A percentile compares a stretch with the other conserved stretches of the same genome.
These are phyloP conservation scores for Crocuta crocuta DNA, from an alignment of 2,113 vertebrate genomes.

Conservation along the genomic window DNA sequence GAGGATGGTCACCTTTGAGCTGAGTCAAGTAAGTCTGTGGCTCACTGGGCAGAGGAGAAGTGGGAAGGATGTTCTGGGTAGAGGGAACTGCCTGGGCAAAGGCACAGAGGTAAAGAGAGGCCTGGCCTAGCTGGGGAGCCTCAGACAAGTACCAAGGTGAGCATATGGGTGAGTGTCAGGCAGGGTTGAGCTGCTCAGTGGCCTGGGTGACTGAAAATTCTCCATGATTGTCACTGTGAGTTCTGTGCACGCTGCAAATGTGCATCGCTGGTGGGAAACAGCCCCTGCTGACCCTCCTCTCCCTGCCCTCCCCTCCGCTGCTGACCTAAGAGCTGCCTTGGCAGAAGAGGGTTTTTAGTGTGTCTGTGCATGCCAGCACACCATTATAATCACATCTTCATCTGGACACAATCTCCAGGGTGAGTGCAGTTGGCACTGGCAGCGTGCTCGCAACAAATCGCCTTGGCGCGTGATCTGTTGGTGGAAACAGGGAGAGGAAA, in stretches of 20 bases:
- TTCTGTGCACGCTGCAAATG: background rate
- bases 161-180: background rate
- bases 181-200: background rate
- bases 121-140: background rate
- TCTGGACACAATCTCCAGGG: slow-evolving; percentile 19
- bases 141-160: background rate
- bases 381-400: slow-evolving; percentile 41
- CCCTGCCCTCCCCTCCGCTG: accelerated
- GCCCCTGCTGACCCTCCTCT: background rate
- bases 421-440: background rate
- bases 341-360: background rate
- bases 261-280: background rate
- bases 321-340: background rate
- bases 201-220: background rate
- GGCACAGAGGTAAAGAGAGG: background rate
- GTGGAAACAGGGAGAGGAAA: background rate
- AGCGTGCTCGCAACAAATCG: background rate
- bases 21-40: background rate
- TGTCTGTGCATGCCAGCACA: background rate
- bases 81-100: background rate
- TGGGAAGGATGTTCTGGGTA: background rate
- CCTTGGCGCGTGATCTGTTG: slow-evolving; percentile 40
- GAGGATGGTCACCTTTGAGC: background rate
- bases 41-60: background rate
- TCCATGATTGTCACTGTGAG: background rate